Percentiles rank a stretch among this genome's conserved stretches.
These are phyloP conservation scores for Drosophila tsacasi DNA, from an alignment of 1,140 invertebrate genomes.

Conservation along the genomic window DNA sequence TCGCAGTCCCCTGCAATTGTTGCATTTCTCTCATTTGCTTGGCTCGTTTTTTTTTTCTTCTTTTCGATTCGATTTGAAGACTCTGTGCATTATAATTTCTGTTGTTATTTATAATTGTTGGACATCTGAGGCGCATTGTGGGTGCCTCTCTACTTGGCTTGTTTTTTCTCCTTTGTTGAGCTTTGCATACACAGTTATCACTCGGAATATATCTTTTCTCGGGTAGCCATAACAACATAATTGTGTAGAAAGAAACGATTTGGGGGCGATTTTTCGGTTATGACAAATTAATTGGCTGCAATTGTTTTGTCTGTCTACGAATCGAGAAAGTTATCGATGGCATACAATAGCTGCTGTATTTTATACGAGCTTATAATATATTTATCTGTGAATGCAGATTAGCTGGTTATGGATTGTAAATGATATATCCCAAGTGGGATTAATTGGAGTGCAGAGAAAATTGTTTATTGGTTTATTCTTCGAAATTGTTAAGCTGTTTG, in stretches of 20 bases:
- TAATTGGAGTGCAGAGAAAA: background rate
- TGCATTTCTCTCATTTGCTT: conserved; percentile 53
- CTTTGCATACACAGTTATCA: conserved; percentile 65
- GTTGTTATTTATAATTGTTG: conserved; percentile 66
- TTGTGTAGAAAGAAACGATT: conserved; percentile 66
- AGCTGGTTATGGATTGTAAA: conserved; percentile 11
- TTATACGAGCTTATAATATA: conserved; percentile 1
- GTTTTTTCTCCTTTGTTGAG: conserved; percentile 7
- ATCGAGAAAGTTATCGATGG: conserved; percentile 60
- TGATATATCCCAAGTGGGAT: conserved; percentile 5
- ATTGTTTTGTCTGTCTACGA: conserved; percentile 48
- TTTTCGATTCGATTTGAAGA: conserved; percentile 50
- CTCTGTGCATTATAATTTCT: conserved; percentile 58
- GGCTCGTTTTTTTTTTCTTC: conserved; percentile 8
- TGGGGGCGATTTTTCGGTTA: conserved; percentile 58
- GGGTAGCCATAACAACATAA: conserved; percentile 63
- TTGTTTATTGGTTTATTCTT: background rate
- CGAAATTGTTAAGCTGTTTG: background rate
- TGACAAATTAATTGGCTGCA: conserved; percentile 79
- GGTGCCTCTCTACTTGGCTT: conserved; percentile 45
- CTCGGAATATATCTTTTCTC: conserved; percentile 36
- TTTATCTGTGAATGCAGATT: conserved; percentile 27
- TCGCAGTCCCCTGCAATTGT: conserved; percentile 46
- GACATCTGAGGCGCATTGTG: conserved; percentile 41
- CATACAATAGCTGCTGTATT: conserved; percentile 12